phyloP scores from a whole-genome alignment of 1,140 invertebrate species.

The Oppia nitens region DNA sequence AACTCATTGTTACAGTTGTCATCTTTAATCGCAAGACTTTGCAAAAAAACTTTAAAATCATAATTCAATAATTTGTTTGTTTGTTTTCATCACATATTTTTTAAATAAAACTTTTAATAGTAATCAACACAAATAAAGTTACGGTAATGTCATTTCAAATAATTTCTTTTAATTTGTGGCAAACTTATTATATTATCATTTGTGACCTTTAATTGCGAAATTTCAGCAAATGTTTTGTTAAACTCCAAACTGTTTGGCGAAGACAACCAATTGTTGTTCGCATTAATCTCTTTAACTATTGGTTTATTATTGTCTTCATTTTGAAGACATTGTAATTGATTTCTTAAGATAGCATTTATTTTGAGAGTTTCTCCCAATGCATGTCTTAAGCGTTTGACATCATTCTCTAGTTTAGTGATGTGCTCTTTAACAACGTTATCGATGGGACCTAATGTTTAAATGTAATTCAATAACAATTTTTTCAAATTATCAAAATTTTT shows the following conservation, averaged over 20 bases:
- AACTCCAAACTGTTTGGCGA: not conserved
- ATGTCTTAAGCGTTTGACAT: slow-evolving; percentile 16
- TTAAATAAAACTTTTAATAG: not conserved
- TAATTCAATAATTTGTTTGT: not conserved
- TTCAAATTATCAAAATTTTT: not conserved
- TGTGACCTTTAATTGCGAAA: not conserved
- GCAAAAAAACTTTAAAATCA: slow-evolving; percentile 29
- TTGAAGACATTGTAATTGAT: slow-evolving; percentile 7
- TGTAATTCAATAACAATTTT: not conserved
- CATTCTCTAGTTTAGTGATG: slow-evolving; percentile 18
- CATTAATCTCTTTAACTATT: not conserved
- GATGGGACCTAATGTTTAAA: not conserved
- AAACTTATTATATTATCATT: not conserved
- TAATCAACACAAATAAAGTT: not conserved
- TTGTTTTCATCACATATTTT: not conserved
- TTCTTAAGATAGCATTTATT: slow-evolving; percentile 16
- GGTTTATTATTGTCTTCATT: not conserved
- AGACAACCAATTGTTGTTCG: not conserved
- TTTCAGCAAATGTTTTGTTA: not conserved
- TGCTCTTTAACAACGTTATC: slow-evolving; percentile 12
- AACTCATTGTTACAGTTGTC: slow-evolving; percentile 74
- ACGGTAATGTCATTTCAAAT: too few relatives aligned
- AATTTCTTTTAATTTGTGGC: not conserved
- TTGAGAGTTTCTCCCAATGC: slow-evolving; percentile 19
- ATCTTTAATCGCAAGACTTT: slow-evolving; percentile 65